Base-by-base conservation (phyloP, 2,113 vertebrate species). In the Sphyrna mokarran region DNA sequence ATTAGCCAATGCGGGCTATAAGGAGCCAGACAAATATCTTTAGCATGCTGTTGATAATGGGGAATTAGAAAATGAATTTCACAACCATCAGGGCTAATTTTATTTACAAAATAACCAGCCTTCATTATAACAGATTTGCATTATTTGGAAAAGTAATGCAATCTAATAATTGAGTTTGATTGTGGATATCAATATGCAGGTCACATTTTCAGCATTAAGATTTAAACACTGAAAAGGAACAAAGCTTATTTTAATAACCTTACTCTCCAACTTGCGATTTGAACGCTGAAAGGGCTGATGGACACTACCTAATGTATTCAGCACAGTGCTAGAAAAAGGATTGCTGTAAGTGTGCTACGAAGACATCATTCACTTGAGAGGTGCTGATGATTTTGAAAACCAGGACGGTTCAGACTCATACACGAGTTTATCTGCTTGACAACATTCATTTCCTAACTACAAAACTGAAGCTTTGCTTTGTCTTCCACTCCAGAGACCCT, bases 11-110 rank as follows among this genome's bases (percentile, higher is more conserved):
- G n/a, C 5, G n/a, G 54, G 87, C 11, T 90, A 13, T 58, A 68
- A 87, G 33, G 61, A 93, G 10, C 89, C 61, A 90, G 58, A 63
- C 58, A 91, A 91, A 91, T 29, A 66, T 37, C n/a, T 68, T 93
- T 68, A 91, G 58, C 13, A 66, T 68, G 89, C 89, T 10, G 33
- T 37, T 10, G 18, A 48, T 95, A 40, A 29, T 43, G 68, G 66
- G 29, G 68, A 95, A 95, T 95, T 70, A n/a, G 23, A 72, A 95
- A 95, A 22, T 83, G 33, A 70, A 69, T 94, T 95, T 95, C 93
- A 72, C 93, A 95, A 40, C 66, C 66, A 72, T 95, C 43, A 54
- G 40, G 23, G 70, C 68, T 70, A 70, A 95, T 69, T 72, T 70
- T 95, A 95, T 72, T 70, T 40, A 3, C 68, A 43, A 69, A 83